Base-by-base conservation (phyloP, 2,113 vertebrate genomes). In the Nothocercus julius region DNA sequence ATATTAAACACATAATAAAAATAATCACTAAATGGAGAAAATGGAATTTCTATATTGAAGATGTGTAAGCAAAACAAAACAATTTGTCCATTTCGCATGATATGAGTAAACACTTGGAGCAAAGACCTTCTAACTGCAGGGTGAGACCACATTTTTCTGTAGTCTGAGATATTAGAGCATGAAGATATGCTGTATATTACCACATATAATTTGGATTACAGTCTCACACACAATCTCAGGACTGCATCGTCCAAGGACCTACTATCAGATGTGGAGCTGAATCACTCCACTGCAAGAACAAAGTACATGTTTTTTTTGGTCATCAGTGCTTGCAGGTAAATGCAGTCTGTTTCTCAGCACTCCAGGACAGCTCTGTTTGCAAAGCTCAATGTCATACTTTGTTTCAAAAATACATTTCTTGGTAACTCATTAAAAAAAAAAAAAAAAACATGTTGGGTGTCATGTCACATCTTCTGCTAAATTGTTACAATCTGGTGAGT, bases 401-500 rank as follows among this genome's bases (percentile, higher is more conserved):
- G 9, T 54, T 92, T 91, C 75, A 84, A 88, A 94, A 93, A 96
- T 73, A 68, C 63, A 95, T 93, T 92, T 93, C 86, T 90, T 89
- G 77, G 85, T 95, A 88, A 93, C 80, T 34, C 84, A 95, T 95
- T 95, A 87, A 25, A 24, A 69, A 96, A 87, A 25, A 24, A 69
- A 69, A 70, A 69, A 19, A 13, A 44, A 93, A 90, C 92, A 87
- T 93, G 94, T 91, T 94, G 90, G 74, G 93, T 94, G 96, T 93
- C 91, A 89, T 92, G 92, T 94, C 93, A 95, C 77, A 95, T 94
- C 89, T 94, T 94, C 96, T 93, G 90, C 45, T 47, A 95, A 94
- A 95, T 89, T 95, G 92, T 92, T 94, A 96, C 91, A 95, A 91
- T 95, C 93, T 96, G 95, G 93, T 95, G 93, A 95, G 89, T 95